Evolutionary conservation across 2,113 vertebrate genomes (phyloP).

Genomic region (Erythrolamprus reginae): DNA sequence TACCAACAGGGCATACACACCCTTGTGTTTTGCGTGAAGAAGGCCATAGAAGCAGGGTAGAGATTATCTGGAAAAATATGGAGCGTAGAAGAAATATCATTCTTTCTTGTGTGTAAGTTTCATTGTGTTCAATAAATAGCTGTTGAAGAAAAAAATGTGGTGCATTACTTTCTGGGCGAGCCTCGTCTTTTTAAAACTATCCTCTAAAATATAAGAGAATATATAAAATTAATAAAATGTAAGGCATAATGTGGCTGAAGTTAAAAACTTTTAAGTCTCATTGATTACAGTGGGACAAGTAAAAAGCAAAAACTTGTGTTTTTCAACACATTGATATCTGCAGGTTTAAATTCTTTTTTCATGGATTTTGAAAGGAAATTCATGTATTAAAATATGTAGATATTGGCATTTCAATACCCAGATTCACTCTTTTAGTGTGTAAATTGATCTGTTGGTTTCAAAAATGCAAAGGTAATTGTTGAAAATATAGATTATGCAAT

Average conservation of each 20-base stretch:
- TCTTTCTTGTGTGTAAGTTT: too few species aligned
- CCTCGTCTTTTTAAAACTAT: too few species aligned
- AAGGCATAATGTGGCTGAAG: neutral
- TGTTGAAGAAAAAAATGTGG: too few species aligned
- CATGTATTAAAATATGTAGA: neutral
- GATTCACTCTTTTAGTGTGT: neutral
- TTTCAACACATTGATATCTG: neutral
- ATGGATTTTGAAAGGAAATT: neutral
- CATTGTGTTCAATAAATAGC: too few species aligned
- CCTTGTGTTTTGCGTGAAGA: too few species aligned
- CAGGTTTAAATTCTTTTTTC: neutral
- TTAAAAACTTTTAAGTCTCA: neutral
- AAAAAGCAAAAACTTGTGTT: neutral
- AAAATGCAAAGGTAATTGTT: neutral
- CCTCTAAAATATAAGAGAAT: neutral
- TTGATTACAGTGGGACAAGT: neutral
- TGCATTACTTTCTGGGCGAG: too few species aligned
- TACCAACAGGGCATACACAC: too few species aligned
- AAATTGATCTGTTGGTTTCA: neutral
- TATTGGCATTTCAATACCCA: neutral
- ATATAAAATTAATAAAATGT: neutral
- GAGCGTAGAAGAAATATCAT: too few species aligned
- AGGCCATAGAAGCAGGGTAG: too few species aligned
- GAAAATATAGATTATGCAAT: neutral
- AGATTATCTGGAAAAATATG: too few species aligned